phyloP scores from a whole-genome alignment of 2,113 vertebrate species.

The Neogobius melanostomus region DNA sequence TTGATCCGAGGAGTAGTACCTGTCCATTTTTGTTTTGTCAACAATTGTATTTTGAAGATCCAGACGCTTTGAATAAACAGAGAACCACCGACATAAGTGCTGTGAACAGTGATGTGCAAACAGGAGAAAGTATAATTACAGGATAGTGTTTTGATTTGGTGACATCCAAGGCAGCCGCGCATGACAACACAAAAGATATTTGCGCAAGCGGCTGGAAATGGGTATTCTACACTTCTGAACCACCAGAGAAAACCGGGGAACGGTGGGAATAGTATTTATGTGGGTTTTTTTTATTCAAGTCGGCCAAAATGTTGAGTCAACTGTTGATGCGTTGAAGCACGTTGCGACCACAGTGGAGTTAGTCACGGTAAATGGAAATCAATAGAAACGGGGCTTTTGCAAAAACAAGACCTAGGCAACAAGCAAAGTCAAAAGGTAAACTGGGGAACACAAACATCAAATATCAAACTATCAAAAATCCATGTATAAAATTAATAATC shows the following conservation, averaged over 20 bases:
- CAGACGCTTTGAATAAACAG: too few relatives aligned
- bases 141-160: slow-evolving; percentile 23
- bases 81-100: slow-evolving; percentile 15
- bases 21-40: too few relatives aligned
- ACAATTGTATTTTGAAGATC: too few relatives aligned
- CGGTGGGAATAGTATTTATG: slow-evolving; percentile 9
- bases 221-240: slow-evolving; percentile 10
- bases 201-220: slow-evolving; percentile 10
- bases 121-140: slow-evolving; percentile 54
- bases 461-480: too few relatives aligned
- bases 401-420: slow-evolving; percentile 3
- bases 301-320: slow-evolving; percentile 5
- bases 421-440: slow-evolving; percentile 7
- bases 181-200: slow-evolving; percentile 22
- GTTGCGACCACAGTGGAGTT: background rate
- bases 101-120: slow-evolving; percentile 41
- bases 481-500: too few relatives aligned
- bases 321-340: background rate
- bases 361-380: slow-evolving; percentile 5
- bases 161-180: slow-evolving; percentile 23
- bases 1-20: too few relatives aligned
- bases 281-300: background rate
- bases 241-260: slow-evolving; percentile 9
- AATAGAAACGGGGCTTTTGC: background rate
- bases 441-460: background rate